These are phyloP conservation scores for Lepidocolaptes lacrymiger DNA, from an alignment of 2,797 vertebrate genomes.

Conservation along the genomic window DNA sequence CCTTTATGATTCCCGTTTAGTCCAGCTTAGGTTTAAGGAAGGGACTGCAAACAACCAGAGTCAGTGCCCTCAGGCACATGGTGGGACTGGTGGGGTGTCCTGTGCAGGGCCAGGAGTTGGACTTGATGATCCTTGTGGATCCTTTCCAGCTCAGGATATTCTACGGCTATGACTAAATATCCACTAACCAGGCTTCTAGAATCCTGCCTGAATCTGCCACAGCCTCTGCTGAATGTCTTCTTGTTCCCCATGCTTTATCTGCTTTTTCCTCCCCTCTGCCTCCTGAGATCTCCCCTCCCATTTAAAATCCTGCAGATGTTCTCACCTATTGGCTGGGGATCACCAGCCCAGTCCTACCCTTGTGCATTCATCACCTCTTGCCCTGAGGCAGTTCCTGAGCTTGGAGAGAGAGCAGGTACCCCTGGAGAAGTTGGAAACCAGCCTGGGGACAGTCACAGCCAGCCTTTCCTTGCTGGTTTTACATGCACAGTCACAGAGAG, in stretches of 20 bases:
- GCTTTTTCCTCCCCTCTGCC: neutral
- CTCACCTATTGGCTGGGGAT: neutral
- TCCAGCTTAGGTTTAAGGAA: neutral
- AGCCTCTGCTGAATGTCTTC: neutral
- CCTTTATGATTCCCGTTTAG: neutral
- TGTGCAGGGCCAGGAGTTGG: neutral
- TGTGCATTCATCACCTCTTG: neutral
- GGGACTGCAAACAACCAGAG: neutral
- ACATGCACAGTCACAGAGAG: neutral
- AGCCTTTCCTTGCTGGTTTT: neutral
- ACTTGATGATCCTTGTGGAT: neutral
- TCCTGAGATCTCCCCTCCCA: neutral
- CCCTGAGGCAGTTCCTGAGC: neutral
- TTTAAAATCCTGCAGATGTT: neutral
- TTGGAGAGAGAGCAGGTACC: neutral
- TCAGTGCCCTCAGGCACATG: neutral
- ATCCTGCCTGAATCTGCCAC: neutral
- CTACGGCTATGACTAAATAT: neutral
- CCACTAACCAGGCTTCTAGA: neutral
- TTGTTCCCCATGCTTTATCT: neutral
- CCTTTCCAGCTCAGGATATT: neutral
- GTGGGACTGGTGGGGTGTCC: neutral
- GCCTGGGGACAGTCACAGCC: neutral
- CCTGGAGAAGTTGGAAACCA: neutral
- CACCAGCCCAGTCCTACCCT: neutral